These are phyloP conservation scores for Vidua macroura DNA, from an alignment of 2,113 vertebrate genomes.

Conservation along the genomic window DNA sequence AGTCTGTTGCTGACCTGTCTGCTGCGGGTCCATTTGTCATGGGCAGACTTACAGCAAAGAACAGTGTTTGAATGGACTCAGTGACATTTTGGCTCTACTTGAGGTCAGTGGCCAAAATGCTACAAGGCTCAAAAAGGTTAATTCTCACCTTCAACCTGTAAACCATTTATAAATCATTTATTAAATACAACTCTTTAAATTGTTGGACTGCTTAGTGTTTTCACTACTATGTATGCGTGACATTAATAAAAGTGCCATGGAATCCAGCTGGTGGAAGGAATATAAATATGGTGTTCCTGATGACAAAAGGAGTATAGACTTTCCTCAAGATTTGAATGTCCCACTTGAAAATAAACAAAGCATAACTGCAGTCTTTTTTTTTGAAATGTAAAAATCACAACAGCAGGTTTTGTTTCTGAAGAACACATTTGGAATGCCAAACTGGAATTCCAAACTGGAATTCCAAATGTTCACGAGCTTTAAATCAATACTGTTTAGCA, in stretches of 20 bases:
- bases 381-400: neutral
- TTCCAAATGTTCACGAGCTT: neutral
- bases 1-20: neutral
- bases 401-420: neutral
- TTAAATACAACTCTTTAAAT: neutral
- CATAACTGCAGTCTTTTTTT: neutral
- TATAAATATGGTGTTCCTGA: neutral
- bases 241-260: neutral
- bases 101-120: neutral
- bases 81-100: neutral
- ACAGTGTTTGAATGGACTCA: neutral
- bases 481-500: neutral
- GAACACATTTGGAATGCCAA: neutral
- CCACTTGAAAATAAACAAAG: neutral
- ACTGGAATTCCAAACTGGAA: neutral
- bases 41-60: neutral
- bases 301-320: neutral
- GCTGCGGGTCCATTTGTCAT: neutral
- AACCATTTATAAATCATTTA: neutral
- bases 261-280: neutral
- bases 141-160: neutral
- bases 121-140: neutral
- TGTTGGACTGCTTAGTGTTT: neutral
- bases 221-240: neutral
- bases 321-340: neutral